phyloP scores from a whole-genome alignment of 1,140 invertebrate species.

The Lithobius niger region DNA sequence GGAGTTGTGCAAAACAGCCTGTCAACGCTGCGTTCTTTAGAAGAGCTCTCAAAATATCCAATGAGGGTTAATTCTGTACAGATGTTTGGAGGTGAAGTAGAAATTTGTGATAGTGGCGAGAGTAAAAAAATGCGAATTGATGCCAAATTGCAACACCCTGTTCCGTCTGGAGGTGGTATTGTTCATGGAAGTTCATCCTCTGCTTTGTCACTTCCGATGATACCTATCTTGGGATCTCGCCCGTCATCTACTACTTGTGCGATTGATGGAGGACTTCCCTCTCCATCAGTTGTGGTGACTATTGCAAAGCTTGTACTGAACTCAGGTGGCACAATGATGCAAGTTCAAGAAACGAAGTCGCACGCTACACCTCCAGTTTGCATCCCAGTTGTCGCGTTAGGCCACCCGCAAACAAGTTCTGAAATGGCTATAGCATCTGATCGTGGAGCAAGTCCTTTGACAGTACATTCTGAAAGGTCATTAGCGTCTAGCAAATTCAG shows the following conservation, averaged over 20 bases:
- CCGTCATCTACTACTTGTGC: too few relatives aligned
- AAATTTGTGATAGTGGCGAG: conserved; percentile 44
- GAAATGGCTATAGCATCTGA: too few relatives aligned
- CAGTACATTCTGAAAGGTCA: background rate
- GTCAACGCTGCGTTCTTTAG: background rate
- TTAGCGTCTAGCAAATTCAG: background rate
- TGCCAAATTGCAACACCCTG: conserved; percentile 23
- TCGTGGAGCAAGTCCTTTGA: too few relatives aligned
- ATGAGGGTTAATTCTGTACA: conserved; percentile 27
- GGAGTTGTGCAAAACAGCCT: background rate
- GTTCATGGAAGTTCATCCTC: background rate
- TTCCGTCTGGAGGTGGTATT: background rate
- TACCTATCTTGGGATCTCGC: background rate
- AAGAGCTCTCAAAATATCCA: conserved; percentile 3
- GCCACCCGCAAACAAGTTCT: background rate
- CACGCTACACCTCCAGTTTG: background rate
- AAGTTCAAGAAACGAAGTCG: conserved; percentile 24
- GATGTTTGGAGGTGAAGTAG: conserved; percentile 62
- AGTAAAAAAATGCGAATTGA: conserved; percentile 57
- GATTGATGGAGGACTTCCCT: conserved; percentile 7
- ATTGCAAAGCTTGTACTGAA: conserved; percentile 56
- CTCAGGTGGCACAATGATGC: conserved; percentile 53
- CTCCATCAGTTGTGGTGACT: conserved; percentile 28
- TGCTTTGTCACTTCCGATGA: conserved; percentile 4
- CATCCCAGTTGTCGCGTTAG: conserved; percentile 4